Percentiles rank a stretch among this genome's conserved stretches.
Conservation (phyloP, 2,113 vertebrate species). For the Falco punctatus region DNA sequence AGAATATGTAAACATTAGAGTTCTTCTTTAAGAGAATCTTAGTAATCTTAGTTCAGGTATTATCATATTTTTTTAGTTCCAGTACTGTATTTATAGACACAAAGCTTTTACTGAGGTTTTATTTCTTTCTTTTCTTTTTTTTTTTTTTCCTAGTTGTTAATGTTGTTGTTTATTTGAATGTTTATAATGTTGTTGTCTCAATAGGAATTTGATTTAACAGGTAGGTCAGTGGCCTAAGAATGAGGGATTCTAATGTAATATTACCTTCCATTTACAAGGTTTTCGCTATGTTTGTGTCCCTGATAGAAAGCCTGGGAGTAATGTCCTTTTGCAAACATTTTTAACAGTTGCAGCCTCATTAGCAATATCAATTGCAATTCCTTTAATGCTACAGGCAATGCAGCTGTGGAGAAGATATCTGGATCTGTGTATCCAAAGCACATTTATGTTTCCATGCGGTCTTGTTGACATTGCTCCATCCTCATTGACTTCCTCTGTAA, state of each 20-base stretch:
- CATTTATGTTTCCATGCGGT: background rate
- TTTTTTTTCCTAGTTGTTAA: background rate
- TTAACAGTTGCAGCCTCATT: background rate
- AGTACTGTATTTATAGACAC: background rate
- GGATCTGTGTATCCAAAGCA: background rate
- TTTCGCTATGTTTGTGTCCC: background rate
- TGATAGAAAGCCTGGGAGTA: background rate
- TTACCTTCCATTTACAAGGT: background rate
- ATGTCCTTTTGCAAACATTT: background rate
- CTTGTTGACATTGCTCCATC: background rate
- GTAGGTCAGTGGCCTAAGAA: background rate
- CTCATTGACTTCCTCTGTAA: background rate
- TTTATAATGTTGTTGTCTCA: background rate
- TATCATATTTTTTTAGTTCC: fast-evolving
- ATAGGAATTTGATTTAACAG: background rate
- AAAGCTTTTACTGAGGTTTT: background rate
- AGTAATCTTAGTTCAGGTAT: background rate
- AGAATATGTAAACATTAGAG: background rate
- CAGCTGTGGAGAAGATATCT: background rate
- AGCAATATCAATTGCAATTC: background rate
- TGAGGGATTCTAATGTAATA: background rate
- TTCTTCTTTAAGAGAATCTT: background rate
- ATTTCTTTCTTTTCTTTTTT: background rate
- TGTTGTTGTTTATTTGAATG: background rate
- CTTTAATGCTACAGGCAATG: background rate